Evolutionary conservation across 2,888 invertebrate species (phyloP).

Genomic region (Aspidiotus rigidus): DNA sequence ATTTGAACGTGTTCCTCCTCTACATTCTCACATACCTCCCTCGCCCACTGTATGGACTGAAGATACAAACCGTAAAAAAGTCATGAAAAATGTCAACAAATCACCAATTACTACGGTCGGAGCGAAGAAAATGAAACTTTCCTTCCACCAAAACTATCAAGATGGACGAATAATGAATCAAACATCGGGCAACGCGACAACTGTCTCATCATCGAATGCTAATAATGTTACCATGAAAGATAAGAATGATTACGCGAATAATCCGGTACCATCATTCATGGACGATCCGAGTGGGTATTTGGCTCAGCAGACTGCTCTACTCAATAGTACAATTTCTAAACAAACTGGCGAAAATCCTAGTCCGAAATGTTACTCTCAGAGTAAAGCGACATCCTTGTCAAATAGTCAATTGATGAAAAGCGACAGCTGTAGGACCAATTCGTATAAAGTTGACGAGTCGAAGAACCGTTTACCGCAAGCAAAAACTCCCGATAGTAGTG

Average conservation of each 20-base stretch:
- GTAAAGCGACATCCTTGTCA: background rate
- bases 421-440: background rate
- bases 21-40: slow-evolving; percentile 52
- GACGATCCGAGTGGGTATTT: slow-evolving; percentile 86
- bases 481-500: slow-evolving; percentile 42
- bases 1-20: slow-evolving; percentile 62
- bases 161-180: background rate
- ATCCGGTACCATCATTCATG: slow-evolving; percentile 62
- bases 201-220: slow-evolving; percentile 15
- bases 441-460: background rate
- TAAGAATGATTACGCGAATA: background rate
- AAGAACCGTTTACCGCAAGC: slow-evolving; percentile 19
- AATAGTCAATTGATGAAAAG: background rate
- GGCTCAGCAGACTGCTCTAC: slow-evolving; percentile 77
- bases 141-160: background rate
- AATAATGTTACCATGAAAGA: slow-evolving; percentile 20
- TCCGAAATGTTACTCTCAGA: background rate
- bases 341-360: slow-evolving; percentile 36
- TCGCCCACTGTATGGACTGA: slow-evolving; percentile 52
- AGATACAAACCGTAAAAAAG: slow-evolving; percentile 47
- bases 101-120: slow-evolving; percentile 30
- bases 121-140: slow-evolving; percentile 43
- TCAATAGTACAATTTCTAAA: slow-evolving; percentile 68
- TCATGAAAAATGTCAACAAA: slow-evolving; percentile 37
- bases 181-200: background rate